Conservation (phyloP, 35 echinoderm and acorn worm species). For the Ophioderma brevispina region DNA sequence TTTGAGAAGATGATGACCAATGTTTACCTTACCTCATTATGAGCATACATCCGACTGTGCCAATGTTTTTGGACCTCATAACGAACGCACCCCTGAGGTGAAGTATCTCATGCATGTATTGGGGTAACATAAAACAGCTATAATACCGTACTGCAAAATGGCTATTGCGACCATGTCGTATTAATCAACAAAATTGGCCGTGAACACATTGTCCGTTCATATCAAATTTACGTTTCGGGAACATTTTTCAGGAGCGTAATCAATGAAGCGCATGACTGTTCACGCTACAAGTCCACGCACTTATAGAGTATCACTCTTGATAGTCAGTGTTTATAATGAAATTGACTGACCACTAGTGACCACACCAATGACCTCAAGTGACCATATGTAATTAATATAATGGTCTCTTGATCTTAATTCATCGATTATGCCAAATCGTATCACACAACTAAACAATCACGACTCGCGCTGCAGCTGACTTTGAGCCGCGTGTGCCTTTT, state of each 20-base stretch:
- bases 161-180: neutral
- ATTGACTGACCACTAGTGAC: neutral
- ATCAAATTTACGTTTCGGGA: neutral
- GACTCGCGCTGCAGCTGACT: neutral
- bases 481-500: neutral
- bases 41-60: neutral
- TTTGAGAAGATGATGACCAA: neutral
- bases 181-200: neutral
- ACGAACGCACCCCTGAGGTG: neutral
- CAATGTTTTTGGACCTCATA: neutral
- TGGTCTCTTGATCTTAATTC: neutral
- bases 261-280: neutral
- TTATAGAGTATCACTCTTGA: neutral
- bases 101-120: too few species aligned
- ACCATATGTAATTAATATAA: slow-evolving; percentile 5
- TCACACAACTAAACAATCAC: neutral
- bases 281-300: neutral
- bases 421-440: neutral
- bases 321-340: neutral
- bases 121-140: neutral
- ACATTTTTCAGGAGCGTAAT: neutral
- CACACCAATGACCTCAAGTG: neutral
- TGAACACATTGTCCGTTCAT: neutral
- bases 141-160: neutral
- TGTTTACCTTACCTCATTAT: neutral